A percentile compares a stretch with the other conserved stretches of the same genome.
These are phyloP conservation scores for Chelon auratus DNA, from an alignment of 2,797 vertebrate species.

Conservation along the genomic window DNA sequence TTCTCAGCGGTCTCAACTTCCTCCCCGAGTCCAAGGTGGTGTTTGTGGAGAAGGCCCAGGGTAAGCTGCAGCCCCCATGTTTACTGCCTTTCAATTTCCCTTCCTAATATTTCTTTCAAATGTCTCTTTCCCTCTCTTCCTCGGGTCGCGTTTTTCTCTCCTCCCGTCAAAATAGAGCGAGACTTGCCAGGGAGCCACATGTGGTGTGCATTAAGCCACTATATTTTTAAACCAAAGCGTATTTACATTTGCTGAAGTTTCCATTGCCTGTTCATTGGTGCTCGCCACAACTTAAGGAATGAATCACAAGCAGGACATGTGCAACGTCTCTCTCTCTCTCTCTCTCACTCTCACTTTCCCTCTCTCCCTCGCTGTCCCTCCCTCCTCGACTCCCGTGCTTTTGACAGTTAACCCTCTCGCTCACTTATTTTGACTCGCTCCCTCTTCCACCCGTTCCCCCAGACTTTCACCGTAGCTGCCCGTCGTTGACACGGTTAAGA, in stretches of 20 bases:
- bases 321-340: slow-evolving; percentile 75
- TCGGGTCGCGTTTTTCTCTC: slow-evolving; percentile 61
- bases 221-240: slow-evolving; percentile 90
- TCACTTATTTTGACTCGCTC: slow-evolving; percentile 37
- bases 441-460: slow-evolving; percentile 20
- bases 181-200: slow-evolving; percentile 84
- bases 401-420: slow-evolving; percentile 61
- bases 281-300: slow-evolving; percentile 86
- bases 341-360: slow-evolving; percentile 58
- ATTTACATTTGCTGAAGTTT: slow-evolving; percentile 91
- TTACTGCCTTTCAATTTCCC: slow-evolving; percentile 61
- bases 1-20: slow-evolving; percentile 96
- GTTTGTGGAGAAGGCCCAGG: slow-evolving; percentile 98
- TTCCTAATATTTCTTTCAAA: slow-evolving; percentile 64
- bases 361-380: slow-evolving; percentile 37
- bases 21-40: slow-evolving; percentile 97
- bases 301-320: slow-evolving; percentile 85
- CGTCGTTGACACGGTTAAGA: slow-evolving; percentile 33
- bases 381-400: slow-evolving; percentile 42
- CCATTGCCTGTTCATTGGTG: slow-evolving; percentile 87
- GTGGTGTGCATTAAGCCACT: slow-evolving; percentile 88
- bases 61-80: slow-evolving; percentile 80
- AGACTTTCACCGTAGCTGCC: slow-evolving; percentile 10
- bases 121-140: slow-evolving; percentile 45
- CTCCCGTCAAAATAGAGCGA: slow-evolving; percentile 85